A percentile compares a stretch with the other conserved stretches of the same genome.
phyloP scores from a whole-genome alignment of 2,113 vertebrate genomes.

The Todiramphus chloris region DNA sequence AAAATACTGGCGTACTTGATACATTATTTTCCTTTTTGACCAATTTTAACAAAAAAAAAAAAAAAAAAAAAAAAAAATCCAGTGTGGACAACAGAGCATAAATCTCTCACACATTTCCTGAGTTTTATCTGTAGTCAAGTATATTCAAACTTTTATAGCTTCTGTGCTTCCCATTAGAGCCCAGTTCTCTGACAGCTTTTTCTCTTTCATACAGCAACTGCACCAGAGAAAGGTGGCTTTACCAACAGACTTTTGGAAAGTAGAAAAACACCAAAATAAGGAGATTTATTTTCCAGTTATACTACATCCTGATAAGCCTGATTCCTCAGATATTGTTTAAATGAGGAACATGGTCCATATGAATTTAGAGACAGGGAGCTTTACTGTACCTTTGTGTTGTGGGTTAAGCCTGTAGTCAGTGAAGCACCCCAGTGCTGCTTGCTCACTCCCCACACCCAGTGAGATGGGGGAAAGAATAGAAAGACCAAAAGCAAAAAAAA shows the following conservation, averaged over 20 bases:
- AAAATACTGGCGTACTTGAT: neutral
- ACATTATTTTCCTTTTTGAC: neutral
- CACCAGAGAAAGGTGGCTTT: neutral
- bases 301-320: neutral
- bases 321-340: neutral
- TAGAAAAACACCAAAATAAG: neutral
- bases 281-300: neutral
- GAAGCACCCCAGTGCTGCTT: neutral
- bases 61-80: neutral
- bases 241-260: neutral
- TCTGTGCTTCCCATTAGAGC: neutral
- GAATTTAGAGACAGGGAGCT: neutral
- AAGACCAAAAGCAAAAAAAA: neutral
- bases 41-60: neutral
- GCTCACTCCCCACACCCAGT: accelerated
- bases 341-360: neutral
- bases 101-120: neutral
- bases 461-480: neutral
- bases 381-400: neutral
- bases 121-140: neutral
- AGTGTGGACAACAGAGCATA: neutral
- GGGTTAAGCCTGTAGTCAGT: neutral
- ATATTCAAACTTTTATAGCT: neutral
- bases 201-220: neutral
- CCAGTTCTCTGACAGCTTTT: neutral